Evolutionary conservation across 2,888 invertebrate genomes (phyloP).

Genomic region (Teleogryllus oceanicus): DNA sequence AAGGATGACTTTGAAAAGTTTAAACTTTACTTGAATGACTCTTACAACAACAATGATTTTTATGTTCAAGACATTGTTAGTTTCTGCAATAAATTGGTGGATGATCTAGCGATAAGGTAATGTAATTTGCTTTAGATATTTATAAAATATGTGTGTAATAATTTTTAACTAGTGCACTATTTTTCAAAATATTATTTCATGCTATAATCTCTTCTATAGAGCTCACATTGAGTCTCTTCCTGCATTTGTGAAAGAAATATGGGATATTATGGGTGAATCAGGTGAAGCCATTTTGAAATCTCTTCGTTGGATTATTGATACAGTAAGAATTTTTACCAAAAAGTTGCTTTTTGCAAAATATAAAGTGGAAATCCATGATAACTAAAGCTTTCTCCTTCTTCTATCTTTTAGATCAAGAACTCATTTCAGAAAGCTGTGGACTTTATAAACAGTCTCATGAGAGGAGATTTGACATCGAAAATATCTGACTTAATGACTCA

Average conservation of each 20-base stretch:
- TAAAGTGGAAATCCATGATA: no score
- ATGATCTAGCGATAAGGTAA: conserved; percentile 62
- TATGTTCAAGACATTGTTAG: conserved; percentile 75
- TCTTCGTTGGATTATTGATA: conserved; percentile 68
- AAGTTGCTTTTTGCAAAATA: not conserved
- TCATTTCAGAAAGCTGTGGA: conserved; percentile 69
- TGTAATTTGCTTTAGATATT: conserved; percentile 38
- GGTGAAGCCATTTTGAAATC: conserved; percentile 74
- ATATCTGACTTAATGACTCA: conserved; percentile 65
- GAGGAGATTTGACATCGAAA: conserved; percentile 72
- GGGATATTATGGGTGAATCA: conserved; percentile 82
- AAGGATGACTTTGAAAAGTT: conserved; percentile 70
- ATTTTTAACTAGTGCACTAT: not conserved
- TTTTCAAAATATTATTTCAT: not conserved
- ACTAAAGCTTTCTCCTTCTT: no score
- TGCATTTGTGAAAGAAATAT: conserved; percentile 74
- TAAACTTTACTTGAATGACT: conserved; percentile 66
- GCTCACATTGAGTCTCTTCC: conserved; percentile 75
- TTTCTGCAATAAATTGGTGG: conserved; percentile 65
- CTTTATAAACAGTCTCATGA: conserved; percentile 64
- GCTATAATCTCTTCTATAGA: conserved; percentile 42
- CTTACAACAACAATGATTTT: conserved; percentile 77
- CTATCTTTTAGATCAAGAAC: conserved; percentile 55
- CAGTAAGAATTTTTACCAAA: conserved; percentile 46
- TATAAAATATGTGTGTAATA: not conserved